phyloP scores from a whole-genome alignment of 2,888 invertebrate genomes.

The Tipula helvola region DNA sequence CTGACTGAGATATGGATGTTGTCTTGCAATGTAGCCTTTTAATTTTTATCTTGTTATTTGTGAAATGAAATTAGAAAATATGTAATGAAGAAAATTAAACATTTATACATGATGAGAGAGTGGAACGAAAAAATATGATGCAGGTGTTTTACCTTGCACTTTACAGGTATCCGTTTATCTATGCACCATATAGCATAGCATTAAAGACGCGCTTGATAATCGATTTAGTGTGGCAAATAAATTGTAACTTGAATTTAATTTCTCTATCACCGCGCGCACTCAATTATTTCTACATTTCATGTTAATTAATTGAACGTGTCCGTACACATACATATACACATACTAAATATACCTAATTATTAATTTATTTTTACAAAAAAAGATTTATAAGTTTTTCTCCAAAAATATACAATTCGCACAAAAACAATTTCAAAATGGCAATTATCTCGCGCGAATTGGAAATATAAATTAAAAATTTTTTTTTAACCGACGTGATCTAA shows the following conservation, averaged over 20 bases:
- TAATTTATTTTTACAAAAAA: background rate
- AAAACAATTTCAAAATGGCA: too few species aligned
- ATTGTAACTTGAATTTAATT: background rate
- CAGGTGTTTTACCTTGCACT: background rate
- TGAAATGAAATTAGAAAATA: background rate
- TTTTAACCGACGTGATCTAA: background rate
- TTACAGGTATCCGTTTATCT: background rate
- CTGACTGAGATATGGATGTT: background rate
- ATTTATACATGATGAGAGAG: background rate
- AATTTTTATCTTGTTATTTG: background rate
- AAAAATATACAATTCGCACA: background rate
- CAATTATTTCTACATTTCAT: background rate
- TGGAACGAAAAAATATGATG: background rate
- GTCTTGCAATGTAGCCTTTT: background rate
- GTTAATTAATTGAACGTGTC: background rate
- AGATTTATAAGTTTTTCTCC: background rate
- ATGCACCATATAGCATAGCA: background rate
- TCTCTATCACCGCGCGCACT: background rate
- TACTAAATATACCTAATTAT: background rate
- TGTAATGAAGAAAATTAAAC: background rate
- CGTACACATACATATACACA: background rate
- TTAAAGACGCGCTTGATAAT: background rate
- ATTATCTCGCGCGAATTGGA: background rate
- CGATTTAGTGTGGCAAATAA: background rate
- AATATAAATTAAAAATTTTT: background rate